Conservation (phyloP, 1,140 invertebrate species). For the Drosophila nigromelanica region DNA sequence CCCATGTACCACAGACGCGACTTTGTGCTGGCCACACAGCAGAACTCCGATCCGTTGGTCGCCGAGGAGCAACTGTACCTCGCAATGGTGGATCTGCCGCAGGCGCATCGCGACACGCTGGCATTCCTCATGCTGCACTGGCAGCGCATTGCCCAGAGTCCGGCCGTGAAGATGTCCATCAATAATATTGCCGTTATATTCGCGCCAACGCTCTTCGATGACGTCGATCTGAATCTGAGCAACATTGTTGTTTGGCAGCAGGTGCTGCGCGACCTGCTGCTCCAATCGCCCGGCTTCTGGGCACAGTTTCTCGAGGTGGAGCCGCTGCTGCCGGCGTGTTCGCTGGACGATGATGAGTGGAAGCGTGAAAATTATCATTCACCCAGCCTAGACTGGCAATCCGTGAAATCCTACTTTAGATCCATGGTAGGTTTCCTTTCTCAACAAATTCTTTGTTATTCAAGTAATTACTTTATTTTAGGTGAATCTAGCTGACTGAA, state of each 20-base stretch:
- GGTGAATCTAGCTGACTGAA: constrained; percentile 34
- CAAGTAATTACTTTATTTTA: neutral
- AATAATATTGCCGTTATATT: constrained; percentile 92
- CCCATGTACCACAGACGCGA: constrained; percentile 89
- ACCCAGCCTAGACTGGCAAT: constrained; percentile 48
- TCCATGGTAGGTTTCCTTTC: constrained; percentile 54
- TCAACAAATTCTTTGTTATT: neutral
- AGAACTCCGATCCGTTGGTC: constrained; percentile 79
- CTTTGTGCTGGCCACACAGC: constrained; percentile 88
- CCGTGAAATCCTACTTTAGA: constrained; percentile 67
- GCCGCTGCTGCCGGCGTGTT: constrained; percentile 17
- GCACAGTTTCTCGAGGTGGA: constrained; percentile 64
- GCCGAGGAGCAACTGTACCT: constrained; percentile 86
- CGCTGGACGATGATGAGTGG: constrained; percentile 44
- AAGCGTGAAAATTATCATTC: constrained; percentile 38
- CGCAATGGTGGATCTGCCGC: constrained; percentile 89
- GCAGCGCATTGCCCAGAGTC: constrained; percentile 87
- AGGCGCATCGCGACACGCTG: constrained; percentile 93
- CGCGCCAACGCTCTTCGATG: constrained; percentile 89
- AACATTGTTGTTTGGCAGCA: constrained; percentile 61
- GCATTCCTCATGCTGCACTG: constrained; percentile 94
- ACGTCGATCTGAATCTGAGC: constrained; percentile 84
- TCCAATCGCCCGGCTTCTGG: constrained; percentile 58
- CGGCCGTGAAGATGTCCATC: constrained; percentile 91
- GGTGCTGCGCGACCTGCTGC: constrained; percentile 46